Evolutionary conservation across 2,888 invertebrate species (phyloP).

Genomic region (Drosophila affinis): DNA sequence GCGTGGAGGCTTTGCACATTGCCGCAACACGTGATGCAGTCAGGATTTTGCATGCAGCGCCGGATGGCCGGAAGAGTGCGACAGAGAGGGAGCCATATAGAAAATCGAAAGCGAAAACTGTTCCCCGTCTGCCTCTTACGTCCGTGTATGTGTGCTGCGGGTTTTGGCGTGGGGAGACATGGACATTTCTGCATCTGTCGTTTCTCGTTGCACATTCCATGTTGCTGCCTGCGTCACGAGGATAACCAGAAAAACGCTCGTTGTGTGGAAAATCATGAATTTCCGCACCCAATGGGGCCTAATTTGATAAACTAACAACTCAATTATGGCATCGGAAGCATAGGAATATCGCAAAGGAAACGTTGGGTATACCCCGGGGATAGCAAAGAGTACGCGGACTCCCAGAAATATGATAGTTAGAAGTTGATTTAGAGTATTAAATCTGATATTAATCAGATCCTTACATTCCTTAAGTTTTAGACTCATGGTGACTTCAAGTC

Average conservation of each 20-base stretch:
- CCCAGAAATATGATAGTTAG: too few species aligned
- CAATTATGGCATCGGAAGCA: background rate
- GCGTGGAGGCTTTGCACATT: constrained; percentile 53
- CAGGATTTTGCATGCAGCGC: constrained; percentile 32
- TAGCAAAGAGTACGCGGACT: too few species aligned
- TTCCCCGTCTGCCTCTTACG: constrained; percentile 35
- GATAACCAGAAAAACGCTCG: constrained; percentile 7
- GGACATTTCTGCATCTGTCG: constrained; percentile 26
- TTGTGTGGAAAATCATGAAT: background rate
- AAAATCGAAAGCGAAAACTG: constrained; percentile 78
- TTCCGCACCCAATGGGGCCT: background rate
- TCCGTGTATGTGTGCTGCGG: constrained; percentile 3
- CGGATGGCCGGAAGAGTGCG: background rate
- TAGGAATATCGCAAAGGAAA: background rate
- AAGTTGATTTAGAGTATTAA: too few species aligned
- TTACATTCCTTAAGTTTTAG: too few species aligned
- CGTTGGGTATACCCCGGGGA: too few species aligned
- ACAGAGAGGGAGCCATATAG: constrained; percentile 38
- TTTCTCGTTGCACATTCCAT: constrained; percentile 18
- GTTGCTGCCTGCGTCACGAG: background rate
- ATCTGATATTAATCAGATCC: too few species aligned
- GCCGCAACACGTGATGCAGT: constrained; percentile 74
- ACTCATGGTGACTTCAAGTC: too few species aligned
- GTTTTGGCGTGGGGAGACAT: background rate
- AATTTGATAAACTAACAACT: too few species aligned